Base-by-base conservation (phyloP, 2,888 invertebrate species). In the Campoplex nolae region DNA sequence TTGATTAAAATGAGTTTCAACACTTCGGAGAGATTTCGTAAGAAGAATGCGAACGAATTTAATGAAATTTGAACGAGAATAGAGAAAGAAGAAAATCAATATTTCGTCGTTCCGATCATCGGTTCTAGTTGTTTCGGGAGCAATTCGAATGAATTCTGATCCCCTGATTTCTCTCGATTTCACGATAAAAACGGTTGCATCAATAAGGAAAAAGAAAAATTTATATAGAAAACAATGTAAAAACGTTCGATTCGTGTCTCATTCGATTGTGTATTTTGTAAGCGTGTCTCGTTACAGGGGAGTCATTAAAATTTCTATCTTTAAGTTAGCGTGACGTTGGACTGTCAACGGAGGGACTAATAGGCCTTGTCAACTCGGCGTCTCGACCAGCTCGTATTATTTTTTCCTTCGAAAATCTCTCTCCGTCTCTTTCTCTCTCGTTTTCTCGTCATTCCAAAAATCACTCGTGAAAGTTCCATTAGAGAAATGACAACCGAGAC, bases 361-460 rank as follows among this genome's bases (percentile, higher is more conserved):
- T 92, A 92, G 91, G 90, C 89, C 89, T 91, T 92, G 92, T 93
- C 92, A 91, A 87, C 88, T 83, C 81, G 38, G 38, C 83, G 76
- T 70, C 84, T 83, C 75, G 81, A 71, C 65, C 77, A 38, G 77
- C 76, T 89, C 84, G 87, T 79, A 84, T 76, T 84, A 23, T 85
- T 78, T 35, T 80, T 70, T 84, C 67, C 80, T 42, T 83, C 62
- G 35, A 76, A 68, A 51, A 51, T 75, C 67, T 38, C 13, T 4
- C 75, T 73, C 23, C 45, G 28, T 71, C n/a, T 48, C 54, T 35
- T 56, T 74, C 68, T 56, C n/a, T 35, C 45, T 42, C 45, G 9
- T 3, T 65, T 18, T 32, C 8, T 71, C 51, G 73, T 3, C 38
- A 6, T 74, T 81, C 81, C 80, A 67, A 76, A 65, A 62, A 74